Evolutionary conservation across 2,113 vertebrate genomes (phyloP).

Genomic region (Hemibagrus wyckioides): DNA sequence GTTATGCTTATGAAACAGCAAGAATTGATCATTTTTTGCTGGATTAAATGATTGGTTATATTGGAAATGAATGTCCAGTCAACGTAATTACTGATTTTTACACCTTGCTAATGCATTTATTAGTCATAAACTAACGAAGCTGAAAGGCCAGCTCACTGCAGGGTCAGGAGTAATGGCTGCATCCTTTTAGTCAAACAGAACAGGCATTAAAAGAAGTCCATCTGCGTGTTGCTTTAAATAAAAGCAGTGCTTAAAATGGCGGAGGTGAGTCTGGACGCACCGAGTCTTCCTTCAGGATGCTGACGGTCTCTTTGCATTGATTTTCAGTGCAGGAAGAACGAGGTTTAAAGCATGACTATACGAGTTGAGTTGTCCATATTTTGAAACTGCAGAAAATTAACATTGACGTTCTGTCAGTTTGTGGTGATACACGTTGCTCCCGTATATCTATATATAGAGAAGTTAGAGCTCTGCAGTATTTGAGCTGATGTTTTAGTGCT

Average conservation of each 20-base stretch:
- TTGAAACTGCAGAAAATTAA: not conserved
- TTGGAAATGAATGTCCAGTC: not conserved
- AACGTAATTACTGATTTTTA: not conserved
- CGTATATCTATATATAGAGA: not conserved
- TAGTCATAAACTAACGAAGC: not conserved
- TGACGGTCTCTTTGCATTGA: not conserved
- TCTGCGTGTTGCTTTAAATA: constrained; percentile 19
- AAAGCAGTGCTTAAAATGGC: constrained; percentile 19
- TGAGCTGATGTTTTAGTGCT: not conserved
- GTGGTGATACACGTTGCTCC: not conserved
- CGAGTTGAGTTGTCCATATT: not conserved
- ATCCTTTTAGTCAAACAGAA: not conserved
- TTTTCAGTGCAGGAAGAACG: not conserved
- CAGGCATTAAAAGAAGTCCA: constrained; percentile 10
- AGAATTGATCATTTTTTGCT: not conserved
- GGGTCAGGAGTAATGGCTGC: not conserved
- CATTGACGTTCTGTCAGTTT: not conserved
- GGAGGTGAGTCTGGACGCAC: not conserved
- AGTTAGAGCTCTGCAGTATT: not conserved
- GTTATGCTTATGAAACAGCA: not conserved
- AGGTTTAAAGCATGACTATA: not conserved
- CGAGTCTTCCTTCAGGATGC: not conserved
- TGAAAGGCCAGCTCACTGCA: not conserved
- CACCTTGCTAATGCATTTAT: not conserved
- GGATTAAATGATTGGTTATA: not conserved